Evolutionary conservation across 1,140 invertebrate genomes (phyloP).

Genomic region (Caenorhabditis inopinata): DNA sequence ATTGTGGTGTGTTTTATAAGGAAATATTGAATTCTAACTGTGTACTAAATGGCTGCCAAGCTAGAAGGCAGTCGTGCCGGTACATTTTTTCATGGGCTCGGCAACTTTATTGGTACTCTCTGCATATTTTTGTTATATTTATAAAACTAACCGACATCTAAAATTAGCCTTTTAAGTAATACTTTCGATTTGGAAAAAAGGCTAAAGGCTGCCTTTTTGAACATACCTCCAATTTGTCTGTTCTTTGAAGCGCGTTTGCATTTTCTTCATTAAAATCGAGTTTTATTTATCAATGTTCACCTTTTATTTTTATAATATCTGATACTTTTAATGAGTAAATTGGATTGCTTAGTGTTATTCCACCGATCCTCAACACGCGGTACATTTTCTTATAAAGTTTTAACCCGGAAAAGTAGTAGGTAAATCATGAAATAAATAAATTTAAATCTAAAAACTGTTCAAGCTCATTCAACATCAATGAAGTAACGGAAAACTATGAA

Average conservation of each 20-base stretch:
- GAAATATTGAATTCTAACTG: too few relatives aligned
- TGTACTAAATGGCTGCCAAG: too few relatives aligned
- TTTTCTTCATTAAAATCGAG: not conserved
- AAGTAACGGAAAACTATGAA: conserved; percentile 39
- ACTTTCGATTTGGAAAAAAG: not conserved
- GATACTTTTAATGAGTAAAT: not conserved
- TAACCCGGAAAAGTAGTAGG: conserved; percentile 8
- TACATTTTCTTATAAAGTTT: not conserved
- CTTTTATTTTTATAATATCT: not conserved
- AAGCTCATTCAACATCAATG: conserved; percentile 46
- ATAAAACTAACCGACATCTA: too few relatives aligned
- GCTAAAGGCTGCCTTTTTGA: not conserved
- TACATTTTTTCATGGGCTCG: too few relatives aligned
- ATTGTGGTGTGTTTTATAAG: too few relatives aligned
- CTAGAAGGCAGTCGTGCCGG: too few relatives aligned
- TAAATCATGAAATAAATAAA: not conserved
- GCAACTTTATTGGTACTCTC: too few relatives aligned
- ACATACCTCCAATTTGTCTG: not conserved
- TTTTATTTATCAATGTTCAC: not conserved
- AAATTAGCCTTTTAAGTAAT: not conserved
- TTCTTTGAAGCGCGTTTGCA: not conserved
- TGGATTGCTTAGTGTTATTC: not conserved
- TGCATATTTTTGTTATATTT: too few relatives aligned
- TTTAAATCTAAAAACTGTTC: not conserved
- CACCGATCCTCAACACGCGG: not conserved